phyloP scores from a whole-genome alignment of 1,140 invertebrate species.

The Mercenaria mercenaria region DNA sequence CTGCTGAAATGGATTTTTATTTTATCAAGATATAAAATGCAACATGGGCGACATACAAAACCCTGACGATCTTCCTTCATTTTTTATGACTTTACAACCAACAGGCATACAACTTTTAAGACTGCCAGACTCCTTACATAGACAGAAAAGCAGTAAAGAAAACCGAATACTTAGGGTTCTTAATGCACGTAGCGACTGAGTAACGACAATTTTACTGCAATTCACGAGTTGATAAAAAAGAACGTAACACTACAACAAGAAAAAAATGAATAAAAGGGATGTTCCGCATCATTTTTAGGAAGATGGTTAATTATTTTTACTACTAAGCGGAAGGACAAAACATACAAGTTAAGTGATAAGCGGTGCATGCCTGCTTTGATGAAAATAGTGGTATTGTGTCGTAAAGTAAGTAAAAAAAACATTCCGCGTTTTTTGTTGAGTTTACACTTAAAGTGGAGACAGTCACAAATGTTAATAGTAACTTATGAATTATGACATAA shows the following conservation, averaged over 20 bases:
- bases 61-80: not conserved
- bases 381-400: slow-evolving; percentile 30
- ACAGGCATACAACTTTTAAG: not conserved
- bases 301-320: slow-evolving; percentile 14
- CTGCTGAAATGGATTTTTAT: not conserved
- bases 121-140: not conserved
- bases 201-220: not conserved
- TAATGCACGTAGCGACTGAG: not conserved
- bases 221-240: not conserved
- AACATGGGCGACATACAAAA: too few relatives aligned
- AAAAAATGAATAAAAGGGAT: not conserved
- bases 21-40: too few relatives aligned
- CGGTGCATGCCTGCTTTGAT: not conserved
- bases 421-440: not conserved
- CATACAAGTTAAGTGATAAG: not conserved
- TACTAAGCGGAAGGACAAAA: slow-evolving; percentile 9
- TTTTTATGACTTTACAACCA: not conserved
- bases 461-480: slow-evolving; percentile 1
- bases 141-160: not conserved
- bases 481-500: slow-evolving; percentile 9
- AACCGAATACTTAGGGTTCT: not conserved
- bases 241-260: not conserved
- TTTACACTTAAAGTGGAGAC: not conserved
- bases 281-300: not conserved
- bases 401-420: not conserved